Evolutionary conservation across 2,888 invertebrate genomes (phyloP).

Genomic region (Congeria kusceri): DNA sequence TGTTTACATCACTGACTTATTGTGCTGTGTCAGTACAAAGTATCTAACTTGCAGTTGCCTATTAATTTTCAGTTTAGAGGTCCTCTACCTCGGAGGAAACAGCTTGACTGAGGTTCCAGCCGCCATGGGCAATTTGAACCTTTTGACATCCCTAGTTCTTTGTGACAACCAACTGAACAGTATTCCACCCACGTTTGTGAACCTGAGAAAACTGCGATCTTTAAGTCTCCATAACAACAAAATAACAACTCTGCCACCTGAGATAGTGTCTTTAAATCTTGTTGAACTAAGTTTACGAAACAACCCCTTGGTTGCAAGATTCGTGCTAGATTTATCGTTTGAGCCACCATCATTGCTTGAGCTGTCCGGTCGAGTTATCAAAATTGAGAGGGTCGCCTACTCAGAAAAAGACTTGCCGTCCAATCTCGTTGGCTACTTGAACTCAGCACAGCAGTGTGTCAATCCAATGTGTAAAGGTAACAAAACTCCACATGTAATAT

Average conservation of each 20-base stretch:
- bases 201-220: conserved; percentile 94
- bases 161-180: conserved; percentile 96
- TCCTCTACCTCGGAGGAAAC: conserved; percentile 97
- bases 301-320: conserved; percentile 97
- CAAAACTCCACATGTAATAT: not conserved
- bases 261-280: conserved; percentile 95
- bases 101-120: conserved; percentile 88
- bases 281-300: conserved; percentile 97
- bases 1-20: too few relatives aligned
- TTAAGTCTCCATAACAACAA: conserved; percentile 96
- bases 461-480: conserved; percentile 97
- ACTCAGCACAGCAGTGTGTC: conserved; percentile 96
- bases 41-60: too few relatives aligned
- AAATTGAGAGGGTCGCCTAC: conserved; percentile 90
- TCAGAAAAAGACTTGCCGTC: conserved; percentile 90
- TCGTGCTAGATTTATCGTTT: conserved; percentile 96
- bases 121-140: conserved; percentile 92
- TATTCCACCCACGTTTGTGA: conserved; percentile 95
- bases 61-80: conserved; percentile 94
- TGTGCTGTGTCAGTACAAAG: too few relatives aligned
- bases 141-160: conserved; percentile 93
- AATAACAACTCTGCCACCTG: conserved; percentile 92
- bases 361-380: conserved; percentile 94
- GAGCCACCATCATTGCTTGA: conserved; percentile 96
- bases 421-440: conserved; percentile 92